A percentile compares a stretch with the other conserved stretches of the same genome.
Conservation (phyloP, 2,797 vertebrate genomes). For the Microctenopoma steveboyesi region DNA sequence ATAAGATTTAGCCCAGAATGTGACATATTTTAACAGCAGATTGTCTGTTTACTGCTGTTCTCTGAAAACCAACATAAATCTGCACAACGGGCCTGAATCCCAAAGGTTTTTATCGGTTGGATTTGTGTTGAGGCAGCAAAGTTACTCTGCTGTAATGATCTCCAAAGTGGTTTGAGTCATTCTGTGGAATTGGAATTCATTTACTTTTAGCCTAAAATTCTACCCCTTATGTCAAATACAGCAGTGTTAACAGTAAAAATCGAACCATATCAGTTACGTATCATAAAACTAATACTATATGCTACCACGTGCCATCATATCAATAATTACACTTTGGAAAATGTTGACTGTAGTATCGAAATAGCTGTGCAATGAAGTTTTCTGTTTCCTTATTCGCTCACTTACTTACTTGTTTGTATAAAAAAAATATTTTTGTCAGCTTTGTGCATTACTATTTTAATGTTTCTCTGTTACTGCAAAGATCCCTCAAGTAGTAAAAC, state of each 20-base stretch:
- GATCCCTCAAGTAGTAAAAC: not conserved
- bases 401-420: not conserved
- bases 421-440: too few species aligned
- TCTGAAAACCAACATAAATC: slow-evolving; percentile 44
- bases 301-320: not conserved
- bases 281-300: too few species aligned
- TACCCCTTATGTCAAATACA: not conserved
- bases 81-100: slow-evolving; percentile 25
- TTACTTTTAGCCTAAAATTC: not conserved
- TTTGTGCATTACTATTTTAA: too few species aligned
- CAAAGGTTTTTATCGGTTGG: slow-evolving; percentile 28
- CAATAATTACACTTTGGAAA: not conserved
- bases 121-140: slow-evolving; percentile 50
- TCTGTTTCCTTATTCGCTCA: not conserved
- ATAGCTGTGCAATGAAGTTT: not conserved
- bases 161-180: slow-evolving; percentile 26
- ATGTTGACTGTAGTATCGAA: too few species aligned
- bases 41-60: slow-evolving; percentile 6
- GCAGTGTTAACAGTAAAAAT: too few species aligned
- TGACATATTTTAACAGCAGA: slow-evolving; percentile 30
- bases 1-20: slow-evolving; percentile 5
- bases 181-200: slow-evolving; percentile 20
- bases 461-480: too few species aligned
- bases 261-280: too few species aligned
- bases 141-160: slow-evolving; percentile 33